phyloP scores from a whole-genome alignment of 1,140 invertebrate genomes.

The Caligus rogercresseyi region DNA sequence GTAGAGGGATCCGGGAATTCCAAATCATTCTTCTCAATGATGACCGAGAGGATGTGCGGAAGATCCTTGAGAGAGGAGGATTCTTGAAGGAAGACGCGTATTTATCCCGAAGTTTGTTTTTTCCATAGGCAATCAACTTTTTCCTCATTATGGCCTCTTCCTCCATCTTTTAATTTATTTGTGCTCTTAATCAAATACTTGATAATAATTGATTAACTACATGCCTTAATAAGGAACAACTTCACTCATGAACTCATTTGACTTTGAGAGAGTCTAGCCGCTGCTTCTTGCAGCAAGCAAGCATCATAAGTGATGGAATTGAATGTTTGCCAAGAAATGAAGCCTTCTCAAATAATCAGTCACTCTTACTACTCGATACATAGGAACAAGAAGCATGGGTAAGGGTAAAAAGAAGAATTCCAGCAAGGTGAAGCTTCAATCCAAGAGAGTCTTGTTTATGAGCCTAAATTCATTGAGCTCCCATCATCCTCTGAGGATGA shows the following conservation, averaged over 20 bases:
- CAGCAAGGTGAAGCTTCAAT: background rate
- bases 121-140: background rate
- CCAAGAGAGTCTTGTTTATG: background rate
- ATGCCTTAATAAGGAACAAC: too few species aligned
- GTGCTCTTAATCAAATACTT: background rate
- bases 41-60: too few species aligned
- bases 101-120: background rate
- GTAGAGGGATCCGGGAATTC: background rate
- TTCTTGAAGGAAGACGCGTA: background rate
- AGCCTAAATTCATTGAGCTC: background rate
- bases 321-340: background rate
- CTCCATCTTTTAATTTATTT: background rate
- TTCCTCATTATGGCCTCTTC: background rate
- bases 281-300: too few species aligned
- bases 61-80: too few species aligned
- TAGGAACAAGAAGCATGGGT: background rate
- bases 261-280: too few species aligned
- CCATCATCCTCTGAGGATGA: background rate
- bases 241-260: too few species aligned
- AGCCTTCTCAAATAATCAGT: background rate
- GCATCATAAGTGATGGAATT: too few species aligned
- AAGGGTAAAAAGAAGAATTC: background rate
- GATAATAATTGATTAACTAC: background rate
- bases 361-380: background rate
- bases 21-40: too few species aligned